Percentiles rank a stretch among this genome's conserved stretches.
phyloP scores from a whole-genome alignment of 2,113 vertebrate genomes.

The Prionailurus viverrinus region DNA sequence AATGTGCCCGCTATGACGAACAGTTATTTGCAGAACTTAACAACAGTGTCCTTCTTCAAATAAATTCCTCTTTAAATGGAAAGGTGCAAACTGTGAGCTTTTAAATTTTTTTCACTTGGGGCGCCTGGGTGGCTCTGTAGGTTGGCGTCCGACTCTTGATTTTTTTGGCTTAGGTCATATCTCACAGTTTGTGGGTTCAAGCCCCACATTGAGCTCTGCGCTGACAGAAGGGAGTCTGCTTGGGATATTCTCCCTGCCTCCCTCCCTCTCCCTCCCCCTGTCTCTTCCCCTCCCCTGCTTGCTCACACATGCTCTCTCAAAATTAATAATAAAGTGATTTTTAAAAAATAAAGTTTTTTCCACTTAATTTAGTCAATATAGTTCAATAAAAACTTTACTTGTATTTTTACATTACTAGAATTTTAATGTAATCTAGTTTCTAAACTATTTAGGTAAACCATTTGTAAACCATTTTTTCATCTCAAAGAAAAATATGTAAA shows the following conservation, averaged over 20 bases:
- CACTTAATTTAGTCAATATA: not conserved
- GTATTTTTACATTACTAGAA: constrained; percentile 35
- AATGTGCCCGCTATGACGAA: not conserved
- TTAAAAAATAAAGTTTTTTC: too few relatives aligned
- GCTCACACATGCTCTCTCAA: too few relatives aligned
- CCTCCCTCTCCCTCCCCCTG: too few relatives aligned
- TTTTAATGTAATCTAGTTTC: not conserved
- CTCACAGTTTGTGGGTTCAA: too few relatives aligned
- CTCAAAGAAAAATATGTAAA: not conserved
- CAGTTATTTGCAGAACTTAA: not conserved
- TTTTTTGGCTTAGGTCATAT: too few relatives aligned
- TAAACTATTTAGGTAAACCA: not conserved
- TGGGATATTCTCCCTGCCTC: too few relatives aligned
- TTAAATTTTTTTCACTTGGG: not conserved
- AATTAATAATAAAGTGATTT: too few relatives aligned
- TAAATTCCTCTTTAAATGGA: constrained; percentile 22
- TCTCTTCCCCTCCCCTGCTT: too few relatives aligned
- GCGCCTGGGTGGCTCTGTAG: too few relatives aligned
- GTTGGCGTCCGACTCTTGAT: too few relatives aligned
- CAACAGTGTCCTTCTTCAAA: not conserved
- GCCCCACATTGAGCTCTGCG: too few relatives aligned
- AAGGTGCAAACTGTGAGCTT: not conserved
- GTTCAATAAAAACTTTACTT: not conserved
- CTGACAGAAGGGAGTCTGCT: too few relatives aligned
- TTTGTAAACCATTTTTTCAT: not conserved